Base-by-base conservation (phyloP, 1,140 invertebrate species). In the Zaprionus tsacasi region DNA sequence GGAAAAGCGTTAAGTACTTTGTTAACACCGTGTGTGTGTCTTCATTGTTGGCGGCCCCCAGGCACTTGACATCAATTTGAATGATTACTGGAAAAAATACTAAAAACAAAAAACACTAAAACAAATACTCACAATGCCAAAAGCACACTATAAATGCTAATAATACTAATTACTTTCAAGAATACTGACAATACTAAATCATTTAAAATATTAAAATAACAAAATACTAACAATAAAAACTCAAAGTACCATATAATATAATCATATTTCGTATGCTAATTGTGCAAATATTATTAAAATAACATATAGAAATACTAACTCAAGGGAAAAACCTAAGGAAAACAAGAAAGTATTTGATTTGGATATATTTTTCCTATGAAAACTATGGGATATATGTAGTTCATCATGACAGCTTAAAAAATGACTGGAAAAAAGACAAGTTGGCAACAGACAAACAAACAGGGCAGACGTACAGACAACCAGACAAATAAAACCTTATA, bases 1-100 rank as follows among this genome's bases (percentile, higher is more conserved):
- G 21, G 63, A 72, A 59, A 66, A 50, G n/a, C 45, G 45, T 25
- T 50, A 25, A 25, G 45, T 50, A 50, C 45, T 25, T 25, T 25
- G 17, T 50, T 8, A 45, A 25, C 27, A 30, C 45, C 21, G 11
- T 21, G 21, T 21, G 21, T 21, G 21, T 6, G 45, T 50, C 45
- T 50, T 12, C 10, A 10, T 25, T 50, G 45, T 8, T 21, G 17
- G 45, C 10, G 8, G 27, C 3, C 27, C 27, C 27, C 27, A 12
- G 12, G 6, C n/a, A 45, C 40, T 45, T 45, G 40, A 45, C 40
- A 45, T 45, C 40, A 15, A 45, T 45, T 45, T 45, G 1, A 8
- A 45, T 8, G 40, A 15, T 8, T 45, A 45, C 40, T 15, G 40
- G 40, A 15, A 45, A 45, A 45, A 45, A 45, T 45, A 8, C 40